These are phyloP conservation scores for Petrocephalus microphthalmus DNA, from an alignment of 2,113 vertebrate genomes.

Conservation along the genomic window DNA sequence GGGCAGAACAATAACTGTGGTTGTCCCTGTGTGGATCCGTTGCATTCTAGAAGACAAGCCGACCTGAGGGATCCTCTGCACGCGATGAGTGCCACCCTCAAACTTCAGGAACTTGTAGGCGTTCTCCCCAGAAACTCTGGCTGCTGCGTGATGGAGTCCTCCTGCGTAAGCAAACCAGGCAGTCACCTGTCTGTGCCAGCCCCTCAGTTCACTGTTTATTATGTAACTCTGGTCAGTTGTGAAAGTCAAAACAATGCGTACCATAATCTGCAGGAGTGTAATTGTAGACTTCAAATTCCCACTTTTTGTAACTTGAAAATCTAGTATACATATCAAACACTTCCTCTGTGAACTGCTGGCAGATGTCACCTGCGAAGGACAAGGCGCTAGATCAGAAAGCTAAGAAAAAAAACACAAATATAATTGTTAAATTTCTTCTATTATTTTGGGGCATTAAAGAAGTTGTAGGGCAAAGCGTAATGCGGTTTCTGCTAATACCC, in stretches of 20 bases:
- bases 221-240: background rate
- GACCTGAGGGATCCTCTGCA: constrained; percentile 85
- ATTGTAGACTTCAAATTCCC: constrained; percentile 81
- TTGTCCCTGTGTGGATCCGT: constrained; percentile 90
- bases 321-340: constrained; percentile 90
- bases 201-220: background rate
- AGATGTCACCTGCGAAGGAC: constrained; percentile 80
- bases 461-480: background rate
- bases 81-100: constrained; percentile 86
- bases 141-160: constrained; percentile 84
- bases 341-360: constrained; percentile 89
- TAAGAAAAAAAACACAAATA: background rate
- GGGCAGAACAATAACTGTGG: constrained; percentile 83
- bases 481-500: background rate
- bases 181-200: background rate
- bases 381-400: background rate
- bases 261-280: constrained; percentile 76
- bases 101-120: constrained; percentile 79
- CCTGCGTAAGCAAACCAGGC: constrained; percentile 50
- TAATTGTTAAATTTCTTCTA: background rate
- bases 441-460: background rate
- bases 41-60: constrained; percentile 92
- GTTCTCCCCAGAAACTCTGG: constrained; percentile 70
- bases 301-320: constrained; percentile 74
- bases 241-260: constrained; percentile 36